A percentile compares a stretch with the other conserved stretches of the same genome.
Conservation (phyloP, 2,113 vertebrate species). For the Dicrurus megarhynchus region DNA sequence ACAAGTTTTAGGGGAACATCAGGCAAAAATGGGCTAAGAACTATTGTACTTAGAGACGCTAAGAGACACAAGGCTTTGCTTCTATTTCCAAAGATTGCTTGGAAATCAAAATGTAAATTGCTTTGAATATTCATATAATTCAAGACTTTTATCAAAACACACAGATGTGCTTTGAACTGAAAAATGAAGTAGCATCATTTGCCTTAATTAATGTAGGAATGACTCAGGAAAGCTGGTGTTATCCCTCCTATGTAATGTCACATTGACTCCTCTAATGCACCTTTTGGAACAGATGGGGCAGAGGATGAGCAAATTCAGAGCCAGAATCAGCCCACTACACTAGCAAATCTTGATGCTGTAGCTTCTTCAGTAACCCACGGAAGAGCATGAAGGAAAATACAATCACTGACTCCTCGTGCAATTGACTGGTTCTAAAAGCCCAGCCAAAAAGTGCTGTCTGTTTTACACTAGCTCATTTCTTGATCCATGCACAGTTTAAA, state of each 20-base stretch:
- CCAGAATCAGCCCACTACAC: not conserved
- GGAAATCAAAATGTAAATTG: not conserved
- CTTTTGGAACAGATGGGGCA: not conserved
- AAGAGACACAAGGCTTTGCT: not conserved
- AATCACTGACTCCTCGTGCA: not conserved
- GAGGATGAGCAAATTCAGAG: not conserved
- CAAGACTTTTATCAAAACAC: not conserved
- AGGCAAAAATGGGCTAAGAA: not conserved
- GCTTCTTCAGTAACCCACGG: not conserved
- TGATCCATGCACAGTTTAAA: not conserved
- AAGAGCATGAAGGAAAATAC: not conserved
- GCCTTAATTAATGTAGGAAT: not conserved
- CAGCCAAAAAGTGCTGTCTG: not conserved
- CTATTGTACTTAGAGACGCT: not conserved
- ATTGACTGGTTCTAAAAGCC: not conserved
- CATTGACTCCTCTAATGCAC: not conserved
- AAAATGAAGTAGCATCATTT: not conserved
- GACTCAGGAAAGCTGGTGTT: not conserved
- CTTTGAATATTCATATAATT: not conserved
- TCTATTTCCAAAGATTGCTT: not conserved
- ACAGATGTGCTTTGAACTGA: not conserved
- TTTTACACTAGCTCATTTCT: not conserved
- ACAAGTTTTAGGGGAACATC: not conserved
- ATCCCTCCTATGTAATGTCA: not conserved
- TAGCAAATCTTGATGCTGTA: not conserved